Base-by-base conservation (phyloP, 2,113 vertebrate species). In the Rhombomys opimus region DNA sequence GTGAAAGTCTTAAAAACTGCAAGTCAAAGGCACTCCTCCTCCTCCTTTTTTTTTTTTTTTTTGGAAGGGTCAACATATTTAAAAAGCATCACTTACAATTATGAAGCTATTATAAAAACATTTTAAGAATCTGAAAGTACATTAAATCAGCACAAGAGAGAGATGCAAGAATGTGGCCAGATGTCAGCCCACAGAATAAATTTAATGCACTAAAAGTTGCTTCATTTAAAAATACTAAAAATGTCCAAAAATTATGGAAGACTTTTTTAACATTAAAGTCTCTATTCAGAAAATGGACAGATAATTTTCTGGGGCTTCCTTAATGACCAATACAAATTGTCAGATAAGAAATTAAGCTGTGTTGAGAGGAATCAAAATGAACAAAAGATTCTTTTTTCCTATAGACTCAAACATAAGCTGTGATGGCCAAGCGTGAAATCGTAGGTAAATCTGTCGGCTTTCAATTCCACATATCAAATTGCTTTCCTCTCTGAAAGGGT, bases 1-100 rank as follows among this genome's bases (percentile, higher is more conserved):
- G 94, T 38, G 96, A 95, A 97, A 97, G 52, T 38, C 93, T 84
- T 84, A 89, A 96, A 96, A 97, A 82, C 61, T 87, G n/a, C 87
- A 95, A 98, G 91, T 52, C 95, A 90, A 67, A 89, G 87, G 81
- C 61, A 57, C 59, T 87, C 22, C 41, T 46, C 5, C 7, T 30
- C 75, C 14, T 50, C 75, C 8, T 77, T 25, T 3, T 65, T 25
- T 52, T 78, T 57, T 65, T 89, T 41, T 75, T 18, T n/a, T 32
- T 2, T 67, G 25, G 88, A 95, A 59, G 96, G 97, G 87, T 1
- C 80, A 88, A 93, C 86, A 61, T 61, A 95, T 96, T 97, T 86
- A 70, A 95, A 85, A 98, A 89, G 38, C 76, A 78, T 52, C 93
- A 90, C n/a, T 93, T 94, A 32, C 80, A 97, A 97, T 92, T 91